Evolutionary conservation across 2,888 invertebrate genomes (phyloP), one percentile per base, ranked within the genome.

Genomic region (Sericinus montela): DNA sequence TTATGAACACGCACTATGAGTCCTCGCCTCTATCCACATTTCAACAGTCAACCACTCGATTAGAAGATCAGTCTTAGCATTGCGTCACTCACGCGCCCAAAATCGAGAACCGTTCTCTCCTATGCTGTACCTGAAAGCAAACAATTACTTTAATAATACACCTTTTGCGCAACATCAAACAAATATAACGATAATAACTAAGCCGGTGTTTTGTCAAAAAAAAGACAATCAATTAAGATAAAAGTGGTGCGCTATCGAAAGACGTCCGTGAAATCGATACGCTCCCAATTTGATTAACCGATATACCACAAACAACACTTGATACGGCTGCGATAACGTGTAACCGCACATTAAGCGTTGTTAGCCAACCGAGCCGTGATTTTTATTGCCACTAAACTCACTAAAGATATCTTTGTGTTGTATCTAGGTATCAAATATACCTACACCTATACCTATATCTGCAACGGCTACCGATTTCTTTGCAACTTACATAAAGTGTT

Each of bases 221-320:
- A 77, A 65, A 73, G 73, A 84, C 84, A 84, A 86, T 87, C 86
- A 83, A 85, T 86, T 86, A 83, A 82, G 86, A 87, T 85, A 83
- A 79, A 77, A 75, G 69, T 69, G 72, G 71, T 70, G 70, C 66
- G 75, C 63, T 83, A 85, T 85, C 85, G 62, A 69, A 68, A 80
- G 70, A 76, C 77, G 78, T 74, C 72, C 63, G 63, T 65, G 83
- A 79, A 85, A 86, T 72, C 82, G 80, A 80, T 79, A 77, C 80
- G 84, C 77, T 79, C 81, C 83, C 80, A 84, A 83, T 85, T 85
- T 84, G 85, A 85, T 87, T 82, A 83, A 75, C 72, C 78, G 85
- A 86, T 84, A 83, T 73, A 70, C 71, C 62, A 67, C 72, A 65
- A 75, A 80, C 78, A 75, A 81, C 84, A 82, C 76, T 80, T 73